These are phyloP conservation scores for Agrochola lota DNA, from an alignment of 2,888 invertebrate genomes.

Conservation along the genomic window DNA sequence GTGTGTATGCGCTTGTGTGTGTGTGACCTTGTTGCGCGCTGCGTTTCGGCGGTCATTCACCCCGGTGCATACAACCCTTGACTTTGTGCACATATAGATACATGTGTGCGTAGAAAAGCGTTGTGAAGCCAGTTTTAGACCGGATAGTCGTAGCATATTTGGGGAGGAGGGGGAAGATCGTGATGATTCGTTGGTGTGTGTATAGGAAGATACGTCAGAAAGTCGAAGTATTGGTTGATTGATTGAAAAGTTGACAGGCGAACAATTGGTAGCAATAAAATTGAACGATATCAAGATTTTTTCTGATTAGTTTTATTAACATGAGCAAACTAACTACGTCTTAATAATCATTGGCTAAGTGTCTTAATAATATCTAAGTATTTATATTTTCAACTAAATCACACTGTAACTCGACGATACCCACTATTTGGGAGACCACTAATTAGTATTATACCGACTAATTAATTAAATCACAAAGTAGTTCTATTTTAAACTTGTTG, in stretches of 20 bases:
- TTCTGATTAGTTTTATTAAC: neutral
- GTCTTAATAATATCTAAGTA: no score
- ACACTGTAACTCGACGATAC: no score
- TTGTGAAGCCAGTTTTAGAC: constrained; percentile 44
- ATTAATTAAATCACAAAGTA: neutral
- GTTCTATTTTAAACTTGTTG: neutral
- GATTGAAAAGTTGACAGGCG: neutral
- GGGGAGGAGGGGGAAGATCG: neutral
- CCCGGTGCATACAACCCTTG: constrained; percentile 88
- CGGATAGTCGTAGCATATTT: constrained; percentile 33
- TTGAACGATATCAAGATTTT: no score
- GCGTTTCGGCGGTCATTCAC: constrained; percentile 89
- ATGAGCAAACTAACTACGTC: neutral
- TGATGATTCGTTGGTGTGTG: neutral
- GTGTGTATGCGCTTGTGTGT: constrained; percentile 84
- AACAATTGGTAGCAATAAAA: neutral
- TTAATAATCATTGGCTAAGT: no score
- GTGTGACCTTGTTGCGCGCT: constrained; percentile 87
- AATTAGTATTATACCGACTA: no score
- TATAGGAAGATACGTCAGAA: neutral
- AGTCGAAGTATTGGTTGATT: neutral
- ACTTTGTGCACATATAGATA: constrained; percentile 77
- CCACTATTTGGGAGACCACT: no score
- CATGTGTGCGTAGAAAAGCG: constrained; percentile 51
- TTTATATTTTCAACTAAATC: no score